phyloP scores from a whole-genome alignment of 2,113 vertebrate genomes.

The Atractosteus spatula region DNA sequence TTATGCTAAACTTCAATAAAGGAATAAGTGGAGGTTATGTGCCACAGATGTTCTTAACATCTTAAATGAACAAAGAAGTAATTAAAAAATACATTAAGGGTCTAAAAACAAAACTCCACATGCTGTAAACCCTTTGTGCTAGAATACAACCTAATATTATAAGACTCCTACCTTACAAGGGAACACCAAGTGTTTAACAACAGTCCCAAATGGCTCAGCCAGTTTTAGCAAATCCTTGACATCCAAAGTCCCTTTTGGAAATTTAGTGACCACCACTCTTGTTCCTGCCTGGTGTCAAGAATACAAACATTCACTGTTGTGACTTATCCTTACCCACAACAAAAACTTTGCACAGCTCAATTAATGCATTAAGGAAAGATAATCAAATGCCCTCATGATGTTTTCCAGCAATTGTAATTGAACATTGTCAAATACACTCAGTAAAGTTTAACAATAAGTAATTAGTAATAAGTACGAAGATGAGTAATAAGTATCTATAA shows the following conservation, averaged over 20 bases:
- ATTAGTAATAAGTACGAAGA: too few species aligned
- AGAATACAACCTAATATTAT: background rate
- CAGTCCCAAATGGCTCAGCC: constrained; percentile 46
- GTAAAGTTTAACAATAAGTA: too few species aligned
- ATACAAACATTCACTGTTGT: background rate
- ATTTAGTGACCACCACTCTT: constrained; percentile 61
- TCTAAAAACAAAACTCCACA: background rate
- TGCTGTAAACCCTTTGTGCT: background rate
- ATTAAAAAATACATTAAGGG: background rate
- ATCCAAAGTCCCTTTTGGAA: constrained; percentile 43
- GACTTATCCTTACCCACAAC: background rate
- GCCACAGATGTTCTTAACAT: background rate
- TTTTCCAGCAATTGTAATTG: too few species aligned
- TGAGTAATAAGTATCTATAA: too few species aligned
- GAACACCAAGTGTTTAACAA: constrained; percentile 55
- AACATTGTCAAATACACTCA: too few species aligned
- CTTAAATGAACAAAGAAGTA: background rate
- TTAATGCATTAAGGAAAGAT: too few species aligned
- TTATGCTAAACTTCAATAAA: background rate
- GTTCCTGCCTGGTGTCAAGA: constrained; percentile 8
- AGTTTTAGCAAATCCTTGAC: constrained; percentile 50
- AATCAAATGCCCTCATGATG: too few species aligned
- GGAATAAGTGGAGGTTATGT: background rate
- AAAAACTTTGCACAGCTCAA: background rate
- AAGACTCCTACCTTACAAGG: constrained; percentile 48